Base-by-base conservation (phyloP, 2,113 vertebrate species). In the Cettia cetti region DNA sequence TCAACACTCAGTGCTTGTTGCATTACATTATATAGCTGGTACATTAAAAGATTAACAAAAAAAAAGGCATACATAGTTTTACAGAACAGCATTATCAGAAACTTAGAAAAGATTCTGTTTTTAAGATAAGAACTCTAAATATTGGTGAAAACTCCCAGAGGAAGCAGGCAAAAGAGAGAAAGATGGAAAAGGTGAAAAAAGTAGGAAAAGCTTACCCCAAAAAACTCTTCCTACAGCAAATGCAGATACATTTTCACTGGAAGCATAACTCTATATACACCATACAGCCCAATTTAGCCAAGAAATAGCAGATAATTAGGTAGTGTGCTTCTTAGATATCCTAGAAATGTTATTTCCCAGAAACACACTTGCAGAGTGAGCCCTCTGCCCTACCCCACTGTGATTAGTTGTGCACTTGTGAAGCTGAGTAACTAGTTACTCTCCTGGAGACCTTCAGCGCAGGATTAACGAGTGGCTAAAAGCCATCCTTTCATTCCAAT, bases 401-500 rank as follows among this genome's bases (percentile, higher is more conserved):
- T 6, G 15, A 83, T 49, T 27, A 33, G 24, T 77, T 35, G 47
- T 16, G 60, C 40, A 24, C 30, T 85, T 40, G 26, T 35, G 64
- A 78, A 86, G 52, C 60, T 2, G 2, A 35, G 42, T 82, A 88
- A 93, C 59, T 56, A 63, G 59, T 75, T 89, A 80, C 91, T 96
- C 95, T 91, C 83, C 60, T 17, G 68, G 94, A 96, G 96, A 95
- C 30, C 27, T 93, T 97, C 88, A 76, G 54, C 76, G 60, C 47
- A 92, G 86, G 79, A 96, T 91, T 86, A 97, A 75, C 7, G 4
- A 95, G 70, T 59, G 44, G 88, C 95, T 92, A 86, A 94, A 63
- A 92, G 93, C 82, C 87, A 97, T 64, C 81, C 87, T 76, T 79
- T 93, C 69, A 59, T 89, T 95, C 89, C 69, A 79, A 71, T 91